phyloP scores from a whole-genome alignment of 2,888 invertebrate genomes.

The Omphaloscelis lunosa region DNA sequence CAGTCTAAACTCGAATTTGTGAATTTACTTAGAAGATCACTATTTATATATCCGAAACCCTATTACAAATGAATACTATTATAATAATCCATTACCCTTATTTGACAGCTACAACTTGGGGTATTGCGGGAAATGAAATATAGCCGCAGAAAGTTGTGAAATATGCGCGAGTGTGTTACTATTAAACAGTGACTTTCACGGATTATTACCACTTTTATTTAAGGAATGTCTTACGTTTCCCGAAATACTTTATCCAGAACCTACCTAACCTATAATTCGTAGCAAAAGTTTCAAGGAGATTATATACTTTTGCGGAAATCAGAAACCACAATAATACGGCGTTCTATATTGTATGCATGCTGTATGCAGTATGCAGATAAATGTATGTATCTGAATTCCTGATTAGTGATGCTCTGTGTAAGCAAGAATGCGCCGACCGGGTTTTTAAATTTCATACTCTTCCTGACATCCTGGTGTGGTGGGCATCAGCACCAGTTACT shows the following conservation, averaged over 20 bases:
- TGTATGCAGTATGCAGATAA: neutral
- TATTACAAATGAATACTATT: constrained; percentile 38
- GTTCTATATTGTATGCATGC: neutral
- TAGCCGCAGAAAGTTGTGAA: constrained; percentile 36
- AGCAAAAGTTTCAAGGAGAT: constrained; percentile 8
- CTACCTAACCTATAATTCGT: neutral
- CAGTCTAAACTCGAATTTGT: neutral
- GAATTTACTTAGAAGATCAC: constrained; percentile 15
- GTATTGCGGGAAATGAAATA: constrained; percentile 45
- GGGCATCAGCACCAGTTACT: constrained; percentile 16
- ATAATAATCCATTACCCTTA: constrained; percentile 51
- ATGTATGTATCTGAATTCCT: neutral
- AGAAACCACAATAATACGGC: neutral
- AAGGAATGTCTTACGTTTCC: constrained; percentile 7
- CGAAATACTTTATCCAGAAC: constrained; percentile 12
- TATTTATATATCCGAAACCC: constrained; percentile 28
- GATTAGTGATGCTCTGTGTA: constrained; percentile 20
- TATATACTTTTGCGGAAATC: constrained; percentile 2
- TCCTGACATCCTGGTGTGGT: constrained; percentile 11
- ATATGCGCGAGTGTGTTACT: constrained; percentile 22
- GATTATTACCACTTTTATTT: constrained; percentile 34
- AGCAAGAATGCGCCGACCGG: neutral
- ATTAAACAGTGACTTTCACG: constrained; percentile 40
- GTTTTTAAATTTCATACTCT: constrained; percentile 32
- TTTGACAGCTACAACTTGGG: constrained; percentile 47